phyloP scores from a whole-genome alignment of 2,113 vertebrate genomes.

The Cyanoramphus novaezelandiae region DNA sequence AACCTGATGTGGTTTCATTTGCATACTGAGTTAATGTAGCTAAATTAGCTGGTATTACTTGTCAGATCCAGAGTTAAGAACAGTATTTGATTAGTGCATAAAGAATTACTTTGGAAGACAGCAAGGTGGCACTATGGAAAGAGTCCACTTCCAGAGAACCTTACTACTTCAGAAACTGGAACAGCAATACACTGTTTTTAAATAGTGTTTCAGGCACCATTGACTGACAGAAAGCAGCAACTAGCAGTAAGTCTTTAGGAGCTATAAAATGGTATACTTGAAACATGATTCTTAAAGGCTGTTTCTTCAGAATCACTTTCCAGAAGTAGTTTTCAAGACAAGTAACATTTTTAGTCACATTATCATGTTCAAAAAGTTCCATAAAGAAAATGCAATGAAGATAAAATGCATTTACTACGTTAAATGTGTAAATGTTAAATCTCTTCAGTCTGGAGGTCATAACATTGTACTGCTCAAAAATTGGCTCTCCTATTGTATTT shows the following conservation, averaged over 20 bases:
- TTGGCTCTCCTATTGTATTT: background rate
- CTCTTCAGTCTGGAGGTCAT: background rate
- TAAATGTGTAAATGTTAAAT: background rate
- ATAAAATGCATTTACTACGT: background rate
- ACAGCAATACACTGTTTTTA: background rate
- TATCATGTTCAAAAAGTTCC: background rate
- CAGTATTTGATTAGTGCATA: background rate
- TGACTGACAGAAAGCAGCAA: background rate
- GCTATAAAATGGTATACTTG: background rate
- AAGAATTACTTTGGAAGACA: background rate
- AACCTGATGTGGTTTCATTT: background rate
- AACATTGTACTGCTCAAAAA: background rate
- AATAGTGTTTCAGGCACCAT: background rate
- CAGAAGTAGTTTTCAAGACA: background rate
- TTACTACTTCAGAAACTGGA: background rate
- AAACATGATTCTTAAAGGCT: background rate
- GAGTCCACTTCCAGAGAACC: background rate
- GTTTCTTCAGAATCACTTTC: background rate
- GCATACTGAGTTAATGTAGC: background rate
- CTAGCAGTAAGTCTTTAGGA: background rate
- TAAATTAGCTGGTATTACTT: background rate
- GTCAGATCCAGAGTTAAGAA: background rate
- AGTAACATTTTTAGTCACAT: background rate
- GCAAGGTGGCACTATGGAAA: background rate
- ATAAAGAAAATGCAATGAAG: background rate